These are phyloP conservation scores for Hyposoter dolosus DNA, from an alignment of 2,888 invertebrate species.

Conservation along the genomic window DNA sequence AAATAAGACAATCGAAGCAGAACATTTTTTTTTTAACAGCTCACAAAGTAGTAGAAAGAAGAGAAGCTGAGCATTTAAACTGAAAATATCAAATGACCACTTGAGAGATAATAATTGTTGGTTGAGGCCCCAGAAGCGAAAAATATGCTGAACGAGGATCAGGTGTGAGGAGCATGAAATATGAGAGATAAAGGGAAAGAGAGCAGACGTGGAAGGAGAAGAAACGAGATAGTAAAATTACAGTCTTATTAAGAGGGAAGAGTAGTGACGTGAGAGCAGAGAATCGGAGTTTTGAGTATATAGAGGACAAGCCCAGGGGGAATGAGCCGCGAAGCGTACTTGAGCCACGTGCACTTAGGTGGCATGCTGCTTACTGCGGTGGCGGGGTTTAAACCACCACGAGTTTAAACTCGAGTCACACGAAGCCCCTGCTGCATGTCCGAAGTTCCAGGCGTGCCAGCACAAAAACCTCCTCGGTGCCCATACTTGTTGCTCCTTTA, in stretches of 20 bases:
- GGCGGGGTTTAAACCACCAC: slow-evolving; percentile 44
- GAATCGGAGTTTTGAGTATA: slow-evolving; percentile 58
- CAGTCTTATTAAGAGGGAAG: slow-evolving; percentile 62
- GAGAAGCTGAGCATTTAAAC: slow-evolving; percentile 13
- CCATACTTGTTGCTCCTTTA: slow-evolving; percentile 72
- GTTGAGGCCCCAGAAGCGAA: slow-evolving; percentile 46
- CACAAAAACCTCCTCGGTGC: slow-evolving; percentile 74
- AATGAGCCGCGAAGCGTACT: slow-evolving; percentile 67
- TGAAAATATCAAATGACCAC: slow-evolving; percentile 6
- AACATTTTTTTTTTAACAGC: not conserved
- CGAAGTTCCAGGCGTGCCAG: slow-evolving; percentile 76
- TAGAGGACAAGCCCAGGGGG: slow-evolving; percentile 63
- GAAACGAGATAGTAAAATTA: slow-evolving; percentile 17
- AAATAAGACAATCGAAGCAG: not conserved
- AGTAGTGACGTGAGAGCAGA: slow-evolving; percentile 33
- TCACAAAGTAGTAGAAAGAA: not conserved
- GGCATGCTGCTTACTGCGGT: slow-evolving; percentile 46
- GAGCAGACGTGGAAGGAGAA: not conserved
- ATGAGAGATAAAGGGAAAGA: slow-evolving; percentile 53
- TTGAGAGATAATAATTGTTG: slow-evolving; percentile 29
- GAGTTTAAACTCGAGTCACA: slow-evolving; percentile 46
- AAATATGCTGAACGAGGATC: slow-evolving; percentile 67
- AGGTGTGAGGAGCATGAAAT: slow-evolving; percentile 55
- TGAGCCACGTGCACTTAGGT: slow-evolving; percentile 77
- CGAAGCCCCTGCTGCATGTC: slow-evolving; percentile 69